Evolutionary conservation across 2,888 invertebrate species (phyloP).

Genomic region (Podotricha telesiphe): DNA sequence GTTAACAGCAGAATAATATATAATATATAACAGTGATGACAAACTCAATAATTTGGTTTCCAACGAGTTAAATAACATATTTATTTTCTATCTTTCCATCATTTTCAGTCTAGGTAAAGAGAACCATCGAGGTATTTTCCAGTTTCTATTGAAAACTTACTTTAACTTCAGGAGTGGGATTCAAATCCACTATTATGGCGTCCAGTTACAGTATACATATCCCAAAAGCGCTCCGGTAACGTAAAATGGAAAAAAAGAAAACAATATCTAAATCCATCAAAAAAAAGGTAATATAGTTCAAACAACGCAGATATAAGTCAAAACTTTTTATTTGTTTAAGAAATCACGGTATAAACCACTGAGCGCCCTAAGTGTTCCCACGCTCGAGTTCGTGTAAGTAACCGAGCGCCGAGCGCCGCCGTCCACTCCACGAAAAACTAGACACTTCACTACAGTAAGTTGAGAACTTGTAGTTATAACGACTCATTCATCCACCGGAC

Average conservation of each 20-base stretch:
- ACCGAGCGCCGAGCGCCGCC: conserved; percentile 6
- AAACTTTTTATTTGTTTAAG: conserved; percentile 27
- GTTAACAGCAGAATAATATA: not conserved
- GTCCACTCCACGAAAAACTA: conserved; percentile 8
- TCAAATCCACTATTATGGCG: too few species aligned
- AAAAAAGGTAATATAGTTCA: not conserved
- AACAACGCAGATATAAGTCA: not conserved
- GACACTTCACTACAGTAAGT: conserved; percentile 30
- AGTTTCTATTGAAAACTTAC: too few species aligned
- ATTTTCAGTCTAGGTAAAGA: too few species aligned
- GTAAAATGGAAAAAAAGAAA: not conserved
- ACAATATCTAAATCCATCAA: not conserved
- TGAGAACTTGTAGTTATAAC: conserved; percentile 31
- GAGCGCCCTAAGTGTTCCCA: conserved; percentile 34
- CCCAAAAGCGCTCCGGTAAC: not conserved
- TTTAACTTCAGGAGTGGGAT: too few species aligned
- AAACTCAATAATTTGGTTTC: not conserved
- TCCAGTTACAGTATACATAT: too few species aligned
- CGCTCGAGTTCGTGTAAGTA: conserved; percentile 32
- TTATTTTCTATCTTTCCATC: too few species aligned
- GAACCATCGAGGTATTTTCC: too few species aligned
- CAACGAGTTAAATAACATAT: too few species aligned
- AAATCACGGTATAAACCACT: conserved; percentile 29
- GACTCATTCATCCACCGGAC: conserved; percentile 28
- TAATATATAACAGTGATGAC: too few species aligned